Evolutionary conservation across 2,888 invertebrate species (phyloP).

Genomic region (Amiota mariae): DNA sequence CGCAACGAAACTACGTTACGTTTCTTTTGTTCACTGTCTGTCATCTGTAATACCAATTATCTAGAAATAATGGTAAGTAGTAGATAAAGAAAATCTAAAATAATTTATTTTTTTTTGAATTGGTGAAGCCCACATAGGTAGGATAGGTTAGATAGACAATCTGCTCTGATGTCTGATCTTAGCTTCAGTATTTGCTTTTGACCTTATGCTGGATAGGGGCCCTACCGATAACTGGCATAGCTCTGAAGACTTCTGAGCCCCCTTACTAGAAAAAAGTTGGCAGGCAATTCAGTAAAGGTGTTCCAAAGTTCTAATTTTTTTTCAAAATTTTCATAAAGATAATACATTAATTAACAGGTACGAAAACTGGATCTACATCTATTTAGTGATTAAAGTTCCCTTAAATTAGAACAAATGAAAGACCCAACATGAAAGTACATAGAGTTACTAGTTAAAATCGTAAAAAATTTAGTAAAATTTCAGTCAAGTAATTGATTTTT

Average conservation of each 20-base stretch:
- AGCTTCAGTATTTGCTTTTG: too few species aligned
- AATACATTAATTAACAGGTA: too few species aligned
- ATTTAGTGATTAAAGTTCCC: too few species aligned
- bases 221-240: not conserved
- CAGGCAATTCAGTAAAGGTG: not conserved
- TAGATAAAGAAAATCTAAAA: too few species aligned
- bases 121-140: not conserved
- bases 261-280: not conserved
- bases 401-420: constrained; percentile 13
- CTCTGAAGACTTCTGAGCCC: not conserved
- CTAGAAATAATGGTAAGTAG: too few species aligned
- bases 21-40: not conserved
- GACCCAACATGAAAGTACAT: too few species aligned
- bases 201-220: too few species aligned
- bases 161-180: not conserved
- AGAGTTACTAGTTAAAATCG: too few species aligned
- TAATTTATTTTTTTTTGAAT: not conserved
- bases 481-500: too few species aligned
- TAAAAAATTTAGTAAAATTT: too few species aligned
- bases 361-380: too few species aligned
- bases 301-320: not conserved
- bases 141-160: not conserved
- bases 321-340: not conserved
- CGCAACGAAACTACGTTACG: constrained; percentile 40
- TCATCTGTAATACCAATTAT: constrained; percentile 2